Evolutionary conservation across 2,888 invertebrate species (phyloP).

Genomic region (Tipula lateralis): DNA sequence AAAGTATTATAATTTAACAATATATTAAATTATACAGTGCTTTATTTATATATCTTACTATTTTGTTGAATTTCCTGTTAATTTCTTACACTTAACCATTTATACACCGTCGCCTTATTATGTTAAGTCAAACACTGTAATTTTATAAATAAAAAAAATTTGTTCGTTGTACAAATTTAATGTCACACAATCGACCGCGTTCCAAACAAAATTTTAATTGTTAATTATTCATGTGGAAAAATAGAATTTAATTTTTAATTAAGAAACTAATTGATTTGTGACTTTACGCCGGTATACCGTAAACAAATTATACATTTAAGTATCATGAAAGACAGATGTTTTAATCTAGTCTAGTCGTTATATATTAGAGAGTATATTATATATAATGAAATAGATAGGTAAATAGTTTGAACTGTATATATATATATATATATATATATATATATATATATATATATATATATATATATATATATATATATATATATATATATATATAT

Average conservation of each 20-base stretch:
- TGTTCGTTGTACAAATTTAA: not conserved
- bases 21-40: not conserved
- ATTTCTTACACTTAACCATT: not conserved
- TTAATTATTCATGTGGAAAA: slow-evolving; percentile 11
- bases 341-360: slow-evolving; percentile 5
- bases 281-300: not conserved
- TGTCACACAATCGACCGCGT: not conserved
- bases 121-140: slow-evolving; percentile 19
- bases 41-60: not conserved
- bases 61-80: not conserved
- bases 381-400: not conserved
- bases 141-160: not conserved
- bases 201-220: not conserved
- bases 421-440: not conserved
- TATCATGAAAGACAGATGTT: not conserved
- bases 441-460: too few relatives aligned
- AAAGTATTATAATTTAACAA: slow-evolving; percentile 13
- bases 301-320: not conserved
- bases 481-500: too few relatives aligned
- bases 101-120: not conserved
- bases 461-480: too few relatives aligned
- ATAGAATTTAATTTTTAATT: slow-evolving; percentile 11
- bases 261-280: slow-evolving; percentile 24
- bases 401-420: not conserved
- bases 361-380: not conserved